Evolutionary conservation across 2,888 invertebrate genomes (phyloP).

Genomic region (Chymomyza procnemis): DNA sequence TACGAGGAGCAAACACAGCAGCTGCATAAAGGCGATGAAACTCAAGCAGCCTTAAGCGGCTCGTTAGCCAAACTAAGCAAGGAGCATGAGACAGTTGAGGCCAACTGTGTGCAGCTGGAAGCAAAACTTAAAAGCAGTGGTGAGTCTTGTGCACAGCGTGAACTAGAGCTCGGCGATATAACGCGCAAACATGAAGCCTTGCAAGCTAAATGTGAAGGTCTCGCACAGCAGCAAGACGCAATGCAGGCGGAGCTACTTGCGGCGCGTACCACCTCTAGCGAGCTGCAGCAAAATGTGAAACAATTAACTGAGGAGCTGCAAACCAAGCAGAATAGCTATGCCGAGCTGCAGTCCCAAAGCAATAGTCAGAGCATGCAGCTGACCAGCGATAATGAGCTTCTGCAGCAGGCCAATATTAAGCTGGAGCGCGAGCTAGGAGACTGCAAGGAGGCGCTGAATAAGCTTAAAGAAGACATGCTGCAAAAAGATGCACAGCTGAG

Average conservation of each 20-base stretch:
- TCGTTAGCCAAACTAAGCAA: constrained; percentile 41
- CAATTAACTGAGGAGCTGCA: constrained; percentile 73
- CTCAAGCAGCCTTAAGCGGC: constrained; percentile 40
- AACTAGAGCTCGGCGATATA: constrained; percentile 70
- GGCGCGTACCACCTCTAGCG: constrained; percentile 41
- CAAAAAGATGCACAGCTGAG: constrained; percentile 57
- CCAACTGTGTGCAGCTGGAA: constrained; percentile 41
- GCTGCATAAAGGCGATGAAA: constrained; percentile 7
- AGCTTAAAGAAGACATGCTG: constrained; percentile 78
- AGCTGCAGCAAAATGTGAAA: constrained; percentile 47
- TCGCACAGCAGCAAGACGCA: constrained; percentile 45
- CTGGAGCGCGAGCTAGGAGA: constrained; percentile 73
- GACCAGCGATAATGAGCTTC: constrained; percentile 60
- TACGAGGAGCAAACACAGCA: constrained; percentile 45
- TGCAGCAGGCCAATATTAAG: constrained; percentile 51
- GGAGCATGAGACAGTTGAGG: constrained; percentile 40
- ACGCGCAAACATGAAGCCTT: constrained; percentile 55
- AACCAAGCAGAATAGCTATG: constrained; percentile 52
- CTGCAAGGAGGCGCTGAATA: constrained; percentile 62
- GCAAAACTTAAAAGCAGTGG: constrained; percentile 39
- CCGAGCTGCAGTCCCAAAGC: constrained; percentile 37
- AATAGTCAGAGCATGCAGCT: constrained; percentile 51
- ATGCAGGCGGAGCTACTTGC: constrained; percentile 78
- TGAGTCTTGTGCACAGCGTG: constrained; percentile 45
- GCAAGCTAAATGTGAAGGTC: constrained; percentile 47